These are phyloP conservation scores for Andinoacara biseriatus DNA, from an alignment of 2,113 vertebrate genomes.

Conservation along the genomic window DNA sequence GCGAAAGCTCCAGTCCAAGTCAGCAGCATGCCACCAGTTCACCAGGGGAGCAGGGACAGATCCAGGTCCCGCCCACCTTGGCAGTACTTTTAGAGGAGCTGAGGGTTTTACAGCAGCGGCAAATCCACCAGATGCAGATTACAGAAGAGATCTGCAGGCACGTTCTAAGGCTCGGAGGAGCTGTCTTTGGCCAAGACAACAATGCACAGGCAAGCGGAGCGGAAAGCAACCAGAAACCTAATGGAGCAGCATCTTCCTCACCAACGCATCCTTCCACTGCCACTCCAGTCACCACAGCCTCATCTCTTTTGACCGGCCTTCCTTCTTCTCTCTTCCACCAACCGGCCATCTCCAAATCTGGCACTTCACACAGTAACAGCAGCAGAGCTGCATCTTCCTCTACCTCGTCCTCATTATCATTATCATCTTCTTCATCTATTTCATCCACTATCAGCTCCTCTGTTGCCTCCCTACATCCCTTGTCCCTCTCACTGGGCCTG, in stretches of 20 bases:
- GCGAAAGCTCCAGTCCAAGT: slow-evolving; percentile 74
- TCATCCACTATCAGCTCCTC: slow-evolving; percentile 69
- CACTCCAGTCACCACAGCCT: slow-evolving; percentile 56
- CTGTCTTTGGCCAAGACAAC: slow-evolving; percentile 79
- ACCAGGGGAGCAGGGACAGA: slow-evolving; percentile 60
- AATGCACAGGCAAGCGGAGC: slow-evolving; percentile 58
- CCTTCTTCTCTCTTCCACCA: slow-evolving; percentile 76
- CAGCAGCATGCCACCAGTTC: slow-evolving; percentile 77
- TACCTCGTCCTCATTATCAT: slow-evolving; percentile 63
- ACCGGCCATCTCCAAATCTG: slow-evolving; percentile 72
- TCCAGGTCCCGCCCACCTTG: slow-evolving; percentile 77
- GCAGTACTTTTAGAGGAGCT: slow-evolving; percentile 91
- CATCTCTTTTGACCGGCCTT: slow-evolving; percentile 68
- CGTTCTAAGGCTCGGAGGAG: slow-evolving; percentile 86
- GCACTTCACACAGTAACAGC: slow-evolving; percentile 58
- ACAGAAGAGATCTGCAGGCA: slow-evolving; percentile 93
- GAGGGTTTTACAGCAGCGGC: slow-evolving; percentile 89
- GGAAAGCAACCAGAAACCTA: slow-evolving; percentile 65
- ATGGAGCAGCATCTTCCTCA: slow-evolving; percentile 57
- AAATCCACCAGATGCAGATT: slow-evolving; percentile 96
- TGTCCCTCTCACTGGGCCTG: slow-evolving; percentile 79
- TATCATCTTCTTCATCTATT: slow-evolving; percentile 59
- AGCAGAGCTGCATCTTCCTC: slow-evolving; percentile 63
- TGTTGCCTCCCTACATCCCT: slow-evolving; percentile 74
- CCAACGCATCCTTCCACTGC: slow-evolving; percentile 68